Conservation (phyloP, 1,140 invertebrate genomes). For the Saccostrea cuccullata region DNA sequence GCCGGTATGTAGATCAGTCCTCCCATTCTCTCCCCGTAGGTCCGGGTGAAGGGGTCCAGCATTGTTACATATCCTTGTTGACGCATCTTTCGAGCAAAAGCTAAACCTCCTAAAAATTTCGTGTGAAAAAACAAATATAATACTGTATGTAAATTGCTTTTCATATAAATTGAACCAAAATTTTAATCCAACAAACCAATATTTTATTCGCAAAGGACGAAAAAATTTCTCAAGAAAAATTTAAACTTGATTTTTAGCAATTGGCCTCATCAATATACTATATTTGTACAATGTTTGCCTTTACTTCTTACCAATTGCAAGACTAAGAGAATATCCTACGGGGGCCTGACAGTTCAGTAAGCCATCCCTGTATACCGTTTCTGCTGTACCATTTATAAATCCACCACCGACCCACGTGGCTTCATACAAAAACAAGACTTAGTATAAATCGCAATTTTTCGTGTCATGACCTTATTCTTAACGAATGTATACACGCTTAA, state of each 20-base stretch:
- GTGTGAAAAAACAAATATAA: too few relatives aligned
- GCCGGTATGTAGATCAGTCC: slow-evolving; percentile 97
- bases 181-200: too few relatives aligned
- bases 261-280: too few relatives aligned
- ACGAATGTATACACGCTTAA: too few relatives aligned
- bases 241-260: too few relatives aligned
- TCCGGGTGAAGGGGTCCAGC: slow-evolving; percentile 95
- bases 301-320: slow-evolving; percentile 85
- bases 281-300: too few relatives aligned
- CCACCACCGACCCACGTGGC: slow-evolving; percentile 99
- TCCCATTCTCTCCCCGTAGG: slow-evolving; percentile 97
- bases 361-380: slow-evolving; percentile 91
- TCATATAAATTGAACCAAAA: too few relatives aligned
- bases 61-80: slow-evolving; percentile 98
- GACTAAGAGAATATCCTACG: slow-evolving; percentile 95
- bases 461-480: too few relatives aligned
- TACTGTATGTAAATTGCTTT: too few relatives aligned
- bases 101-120: slow-evolving; percentile 87
- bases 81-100: slow-evolving; percentile 98
- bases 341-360: slow-evolving; percentile 98
- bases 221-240: too few relatives aligned
- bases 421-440: slow-evolving; percentile 67
- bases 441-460: too few relatives aligned
- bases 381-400: slow-evolving; percentile 99
- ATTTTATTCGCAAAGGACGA: too few relatives aligned